Evolutionary conservation across 2,888 invertebrate genomes (phyloP), one percentile per base, ranked within the genome.

Genomic region (Silvanus unidentatus): DNA sequence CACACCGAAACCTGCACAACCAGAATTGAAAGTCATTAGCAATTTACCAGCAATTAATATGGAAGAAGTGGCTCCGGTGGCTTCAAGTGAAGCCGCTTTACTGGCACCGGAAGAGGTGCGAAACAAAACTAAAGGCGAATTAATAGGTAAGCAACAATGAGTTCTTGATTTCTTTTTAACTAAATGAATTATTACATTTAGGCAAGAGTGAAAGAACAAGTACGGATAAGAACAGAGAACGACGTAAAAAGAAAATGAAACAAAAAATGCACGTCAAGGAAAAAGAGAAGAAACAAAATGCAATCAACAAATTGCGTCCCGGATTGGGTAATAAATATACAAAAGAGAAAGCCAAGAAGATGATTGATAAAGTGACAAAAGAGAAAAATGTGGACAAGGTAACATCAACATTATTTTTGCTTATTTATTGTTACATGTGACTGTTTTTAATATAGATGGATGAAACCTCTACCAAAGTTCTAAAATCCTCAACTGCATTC

Each of bases 11-110:
- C 80, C 82, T 45, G 82, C 85, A 1, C 80, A 82, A 47, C 88
- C 94, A 0, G 97, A 98, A 62, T 75, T 95, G 1, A 90, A 88
- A 72, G 86, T 99, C 47, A 78, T 98, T 3, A 88, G 84, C 47
- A 97, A 99, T 66, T 77, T 91, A 50, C 91, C 97, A 1, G 90
- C 95, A 0, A 82, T 98, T 40, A 80, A 77, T 22, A 88, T 96
- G 82, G 99, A 99, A 71, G 98, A 99, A 72, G 94, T 96, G 5
- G 93, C 94, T 0, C 97, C 97, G 0, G 77, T 90, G 4, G 84
- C 86, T n/a, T 79, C 85, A 0, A 92, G 87, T 62, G 88, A 93
- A 70, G 89, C 88, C 2, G 77, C 85, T 1, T 70, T 94, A 29
- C 73, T 97, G 50, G 96, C 97, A 12, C 96, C 98, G 0, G 91